Base-by-base conservation (phyloP, 2,888 invertebrate genomes). In the Endotricha flammealis region DNA sequence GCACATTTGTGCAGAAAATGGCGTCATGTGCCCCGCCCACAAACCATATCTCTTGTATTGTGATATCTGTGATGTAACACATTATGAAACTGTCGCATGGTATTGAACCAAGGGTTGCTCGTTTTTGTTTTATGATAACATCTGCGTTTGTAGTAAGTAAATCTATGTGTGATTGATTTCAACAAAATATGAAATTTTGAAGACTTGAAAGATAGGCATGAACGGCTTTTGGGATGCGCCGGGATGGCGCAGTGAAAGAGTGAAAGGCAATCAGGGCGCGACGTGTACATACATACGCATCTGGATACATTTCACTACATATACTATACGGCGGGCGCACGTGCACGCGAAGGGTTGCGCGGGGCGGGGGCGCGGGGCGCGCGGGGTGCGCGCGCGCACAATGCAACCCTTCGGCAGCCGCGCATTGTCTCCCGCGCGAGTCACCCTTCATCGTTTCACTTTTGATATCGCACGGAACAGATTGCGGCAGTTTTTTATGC, bases 401-500 rank as follows among this genome's bases (percentile, higher is more conserved):
- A 50, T 49, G 48, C 57, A 62, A 61, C 65, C 68, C 64, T 62
- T 61, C 42, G 42, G 33, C 49, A 29, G 38, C 46, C 34, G 45
- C 42, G 44, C 46, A 38, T 60, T 60, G 60, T 60, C 47, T 42
- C 38, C 36, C 29, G 27, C 29, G 31, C 39, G 32, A 31, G 31
- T 41, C 63, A 61, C 66, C 64, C 66, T 65, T 61, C 57, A 53
- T 53, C 61, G 61, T 60, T 65, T 66, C 64, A 64, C 60, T 64
- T 61, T 69, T 55, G 53, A 60, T 53, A 54, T 61, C 59, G 53
- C 67, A 57, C 58, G 57, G 64, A 63, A 66, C 72, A 69, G 68
- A 75, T 72, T 68, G 71, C 64, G 51, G 48, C 54, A 50, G 50
- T 62, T 68, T 69, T 69, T 70, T 71, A 62, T 36, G 36, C 36